Conservation (phyloP, 92 coral and sea anemone species). For the Siderastrea siderea region DNA sequence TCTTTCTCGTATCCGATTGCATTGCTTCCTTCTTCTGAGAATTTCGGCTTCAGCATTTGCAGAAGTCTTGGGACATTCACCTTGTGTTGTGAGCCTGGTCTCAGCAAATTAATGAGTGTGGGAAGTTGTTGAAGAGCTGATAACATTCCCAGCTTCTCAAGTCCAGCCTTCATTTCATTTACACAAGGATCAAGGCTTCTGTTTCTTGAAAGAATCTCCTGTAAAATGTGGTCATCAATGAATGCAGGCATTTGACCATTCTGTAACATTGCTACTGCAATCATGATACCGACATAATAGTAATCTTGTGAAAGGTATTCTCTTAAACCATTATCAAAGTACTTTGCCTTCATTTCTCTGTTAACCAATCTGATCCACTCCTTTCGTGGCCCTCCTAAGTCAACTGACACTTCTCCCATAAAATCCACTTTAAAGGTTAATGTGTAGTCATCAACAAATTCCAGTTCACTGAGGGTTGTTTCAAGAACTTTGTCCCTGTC, state of each 20-base stretch:
- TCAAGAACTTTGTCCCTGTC: slow-evolving; percentile 64
- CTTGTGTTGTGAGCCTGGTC: no score
- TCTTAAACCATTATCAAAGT: slow-evolving; percentile 69
- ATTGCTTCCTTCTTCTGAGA: no score
- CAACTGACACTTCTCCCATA: slow-evolving; percentile 67
- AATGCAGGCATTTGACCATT: slow-evolving; percentile 72
- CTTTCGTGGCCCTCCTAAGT: slow-evolving; percentile 66
- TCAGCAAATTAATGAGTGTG: no score
- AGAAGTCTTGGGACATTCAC: no score
- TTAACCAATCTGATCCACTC: slow-evolving; percentile 64
- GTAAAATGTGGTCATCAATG: slow-evolving; percentile 46
- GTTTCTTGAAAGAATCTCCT: slow-evolving; percentile 53
- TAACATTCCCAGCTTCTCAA: no score
- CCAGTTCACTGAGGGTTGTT: slow-evolving; percentile 76
- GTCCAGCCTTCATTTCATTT: no score
- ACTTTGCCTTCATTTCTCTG: slow-evolving; percentile 41
- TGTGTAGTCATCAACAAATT: slow-evolving; percentile 51
- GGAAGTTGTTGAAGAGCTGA: no score
- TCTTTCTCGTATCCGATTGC: no score
- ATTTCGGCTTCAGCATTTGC: no score
- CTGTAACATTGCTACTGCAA: slow-evolving; percentile 73
- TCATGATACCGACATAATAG: slow-evolving; percentile 64
- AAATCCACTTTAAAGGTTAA: slow-evolving; percentile 70
- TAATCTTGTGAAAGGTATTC: slow-evolving; percentile 50
- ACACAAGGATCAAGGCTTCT: slow-evolving; percentile 41